A percentile compares a stretch with the other conserved stretches of the same genome.
Conservation (phyloP, 35 echinoderm and acorn worm species). For the Nesometra sesokonis region DNA sequence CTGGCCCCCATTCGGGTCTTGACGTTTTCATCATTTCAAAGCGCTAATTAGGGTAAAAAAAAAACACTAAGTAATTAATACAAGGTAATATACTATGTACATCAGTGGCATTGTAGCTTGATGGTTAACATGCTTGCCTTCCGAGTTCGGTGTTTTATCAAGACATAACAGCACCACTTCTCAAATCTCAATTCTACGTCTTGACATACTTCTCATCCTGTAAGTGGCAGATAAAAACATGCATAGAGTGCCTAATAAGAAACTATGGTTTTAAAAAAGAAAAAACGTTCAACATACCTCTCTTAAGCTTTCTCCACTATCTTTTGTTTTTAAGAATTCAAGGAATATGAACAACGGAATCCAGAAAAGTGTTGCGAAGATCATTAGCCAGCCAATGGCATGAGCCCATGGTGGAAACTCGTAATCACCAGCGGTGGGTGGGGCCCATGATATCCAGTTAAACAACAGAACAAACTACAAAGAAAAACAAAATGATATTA, state of each 20-base stretch:
- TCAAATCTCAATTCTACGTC: no score
- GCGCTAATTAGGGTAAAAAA: constrained; percentile 38
- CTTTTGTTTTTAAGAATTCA: constrained; percentile 20
- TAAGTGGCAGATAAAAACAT: no score
- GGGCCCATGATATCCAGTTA: constrained; percentile 67
- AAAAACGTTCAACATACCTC: constrained; percentile 84
- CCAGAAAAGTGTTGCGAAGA: constrained; percentile 41
- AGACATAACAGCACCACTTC: no score
- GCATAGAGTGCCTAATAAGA: no score
- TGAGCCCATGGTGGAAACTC: constrained; percentile 61
- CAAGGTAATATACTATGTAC: no score
- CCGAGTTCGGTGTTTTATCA: no score
- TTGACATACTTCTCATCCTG: no score
- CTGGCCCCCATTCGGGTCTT: constrained; percentile 63
- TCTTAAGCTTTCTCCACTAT: constrained; percentile 20
- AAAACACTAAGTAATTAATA: not conserved
- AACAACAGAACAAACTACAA: constrained; percentile 90
- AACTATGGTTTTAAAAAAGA: no score
- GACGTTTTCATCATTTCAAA: constrained; percentile 33
- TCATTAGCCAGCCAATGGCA: constrained; percentile 54
- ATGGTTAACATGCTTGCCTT: no score
- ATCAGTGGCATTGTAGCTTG: no score
- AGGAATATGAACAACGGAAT: constrained; percentile 62
- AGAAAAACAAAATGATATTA: not conserved
- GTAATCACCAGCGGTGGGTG: constrained; percentile 55